Evolutionary conservation across 1,140 invertebrate genomes (phyloP).

Genomic region (Rhyzopertha dominica): DNA sequence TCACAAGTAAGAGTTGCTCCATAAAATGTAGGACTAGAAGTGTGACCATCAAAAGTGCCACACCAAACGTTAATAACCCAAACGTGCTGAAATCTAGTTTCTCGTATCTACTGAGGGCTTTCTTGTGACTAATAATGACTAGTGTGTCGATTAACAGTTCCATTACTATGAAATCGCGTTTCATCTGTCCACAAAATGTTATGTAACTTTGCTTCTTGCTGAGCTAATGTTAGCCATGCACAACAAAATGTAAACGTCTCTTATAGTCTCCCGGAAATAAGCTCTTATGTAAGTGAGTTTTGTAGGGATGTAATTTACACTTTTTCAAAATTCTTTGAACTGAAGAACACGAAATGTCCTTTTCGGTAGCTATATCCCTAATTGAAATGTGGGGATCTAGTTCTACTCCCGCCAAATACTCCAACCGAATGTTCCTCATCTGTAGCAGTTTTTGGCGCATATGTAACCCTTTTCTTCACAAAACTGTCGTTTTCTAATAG

Average conservation of each 20-base stretch:
- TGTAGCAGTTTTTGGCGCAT: slow-evolving; percentile 5
- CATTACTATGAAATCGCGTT: slow-evolving; percentile 1
- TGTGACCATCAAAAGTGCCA: slow-evolving; percentile 1
- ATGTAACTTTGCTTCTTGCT: too few relatives aligned
- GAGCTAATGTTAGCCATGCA: too few relatives aligned
- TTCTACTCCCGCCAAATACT: slow-evolving; percentile 1
- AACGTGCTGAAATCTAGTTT: slow-evolving; percentile 7
- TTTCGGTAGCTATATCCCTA: slow-evolving; percentile 7
- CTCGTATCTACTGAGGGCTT: slow-evolving; percentile 7
- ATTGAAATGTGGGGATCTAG: not conserved
- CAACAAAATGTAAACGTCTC: too few relatives aligned
- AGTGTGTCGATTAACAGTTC: slow-evolving; percentile 3
- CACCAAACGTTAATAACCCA: slow-evolving; percentile 8
- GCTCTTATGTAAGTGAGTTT: too few relatives aligned
- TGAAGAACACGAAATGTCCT: slow-evolving; percentile 1
- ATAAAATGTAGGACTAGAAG: slow-evolving; percentile 1
- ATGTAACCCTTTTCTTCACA: slow-evolving; percentile 4
- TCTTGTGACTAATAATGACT: slow-evolving; percentile 9
- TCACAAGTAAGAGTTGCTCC: slow-evolving; percentile 5
- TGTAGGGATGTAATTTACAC: slow-evolving; percentile 2
- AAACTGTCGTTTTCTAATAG: slow-evolving; percentile 3
- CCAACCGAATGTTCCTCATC: slow-evolving; percentile 2
- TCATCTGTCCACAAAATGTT: slow-evolving; percentile 7
- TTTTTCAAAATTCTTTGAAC: slow-evolving; percentile 5
- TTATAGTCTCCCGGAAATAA: too few relatives aligned